Conservation (phyloP, 1,140 invertebrate genomes). For the Zaprionus davidi region DNA sequence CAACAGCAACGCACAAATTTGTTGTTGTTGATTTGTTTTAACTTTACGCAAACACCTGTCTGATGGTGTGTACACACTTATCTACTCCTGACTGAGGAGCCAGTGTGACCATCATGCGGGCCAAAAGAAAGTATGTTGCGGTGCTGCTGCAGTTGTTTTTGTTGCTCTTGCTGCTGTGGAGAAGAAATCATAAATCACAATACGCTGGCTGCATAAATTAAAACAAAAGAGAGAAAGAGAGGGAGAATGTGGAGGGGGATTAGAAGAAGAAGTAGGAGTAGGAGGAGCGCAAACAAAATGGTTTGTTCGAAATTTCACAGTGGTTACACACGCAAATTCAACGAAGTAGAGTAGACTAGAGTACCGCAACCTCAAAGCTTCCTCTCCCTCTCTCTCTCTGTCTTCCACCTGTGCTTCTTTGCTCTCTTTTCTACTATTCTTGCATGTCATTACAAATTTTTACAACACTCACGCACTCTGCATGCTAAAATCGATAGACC, state of each 20-base stretch:
- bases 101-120: conserved; percentile 23
- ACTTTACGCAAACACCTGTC: conserved; percentile 25
- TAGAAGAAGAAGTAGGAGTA: not conserved
- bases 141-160: conserved; percentile 3
- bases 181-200: conserved; percentile 46
- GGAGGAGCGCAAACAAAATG: conserved; percentile 47
- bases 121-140: conserved; percentile 46
- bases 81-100: not conserved
- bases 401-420: not conserved
- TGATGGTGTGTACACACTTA: conserved; percentile 15
- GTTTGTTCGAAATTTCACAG: conserved; percentile 67
- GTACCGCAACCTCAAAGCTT: not conserved
- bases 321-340: conserved; percentile 55
- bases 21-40: conserved; percentile 36
- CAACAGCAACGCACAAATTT: conserved; percentile 28
- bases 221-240: not conserved
- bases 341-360: not conserved
- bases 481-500: conserved; percentile 46
- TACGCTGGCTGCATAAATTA: conserved; percentile 44
- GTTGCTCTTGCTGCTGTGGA: not conserved
- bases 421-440: conserved; percentile 12
- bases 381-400: not conserved
- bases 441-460: conserved; percentile 57
- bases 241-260: not conserved
- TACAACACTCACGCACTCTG: conserved; percentile 63